These are phyloP conservation scores for Sminthurinus aureus DNA, from an alignment of 2,888 invertebrate species.

Conservation along the genomic window DNA sequence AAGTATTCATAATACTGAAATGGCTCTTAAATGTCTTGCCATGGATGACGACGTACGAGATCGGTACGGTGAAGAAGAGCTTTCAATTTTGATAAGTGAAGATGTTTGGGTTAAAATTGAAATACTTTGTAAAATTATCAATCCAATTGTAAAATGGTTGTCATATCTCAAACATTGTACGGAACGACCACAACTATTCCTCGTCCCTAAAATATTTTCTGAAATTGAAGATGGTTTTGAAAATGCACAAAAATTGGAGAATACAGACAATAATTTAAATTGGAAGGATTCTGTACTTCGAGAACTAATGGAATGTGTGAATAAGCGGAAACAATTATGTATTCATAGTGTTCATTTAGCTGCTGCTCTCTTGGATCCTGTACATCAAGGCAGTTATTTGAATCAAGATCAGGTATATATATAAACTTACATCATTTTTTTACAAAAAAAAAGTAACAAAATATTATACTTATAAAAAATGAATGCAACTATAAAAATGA, in stretches of 20 bases:
- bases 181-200: constrained; percentile 13
- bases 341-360: constrained; percentile 29
- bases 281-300: constrained; percentile 3
- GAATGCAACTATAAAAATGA: too few relatives aligned
- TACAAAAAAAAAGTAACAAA: too few relatives aligned
- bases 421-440: too few relatives aligned
- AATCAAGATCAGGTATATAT: constrained; percentile 23
- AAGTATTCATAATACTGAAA: constrained; percentile 13
- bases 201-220: constrained; percentile 15
- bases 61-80: neutral
- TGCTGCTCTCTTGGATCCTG: constrained; percentile 20
- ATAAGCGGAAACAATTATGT: neutral
- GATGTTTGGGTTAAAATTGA: constrained; percentile 22
- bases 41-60: constrained; percentile 23
- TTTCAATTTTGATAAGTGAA: neutral
- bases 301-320: neutral
- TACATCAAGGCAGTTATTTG: constrained; percentile 18
- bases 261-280: neutral
- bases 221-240: constrained; percentile 16
- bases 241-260: neutral
- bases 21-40: constrained; percentile 21
- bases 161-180: neutral
- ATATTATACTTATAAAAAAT: too few relatives aligned
- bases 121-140: constrained; percentile 12
- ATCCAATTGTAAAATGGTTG: constrained; percentile 21